phyloP scores from a whole-genome alignment of 2,888 invertebrate species.

The Hydraecia micacea region DNA sequence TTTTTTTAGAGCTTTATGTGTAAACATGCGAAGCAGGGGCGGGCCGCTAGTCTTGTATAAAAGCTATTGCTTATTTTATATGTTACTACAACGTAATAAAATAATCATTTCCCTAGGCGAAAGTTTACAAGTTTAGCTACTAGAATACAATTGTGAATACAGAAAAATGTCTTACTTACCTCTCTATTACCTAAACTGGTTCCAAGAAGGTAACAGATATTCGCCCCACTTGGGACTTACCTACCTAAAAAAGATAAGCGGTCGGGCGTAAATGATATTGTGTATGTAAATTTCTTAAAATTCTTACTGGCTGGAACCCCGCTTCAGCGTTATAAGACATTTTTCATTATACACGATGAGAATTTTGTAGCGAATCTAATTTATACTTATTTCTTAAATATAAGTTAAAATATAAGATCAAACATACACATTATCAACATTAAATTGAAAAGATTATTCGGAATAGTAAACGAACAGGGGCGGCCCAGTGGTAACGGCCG shows the following conservation, averaged over 20 bases:
- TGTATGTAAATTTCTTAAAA: conserved; percentile 33
- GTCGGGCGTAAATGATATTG: conserved; percentile 22
- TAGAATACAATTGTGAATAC: conserved; percentile 19
- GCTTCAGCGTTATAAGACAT: background rate
- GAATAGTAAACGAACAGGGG: background rate
- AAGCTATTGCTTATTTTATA: background rate
- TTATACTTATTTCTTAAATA: no score
- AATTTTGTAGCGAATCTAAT: no score
- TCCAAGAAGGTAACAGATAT: conserved; percentile 17
- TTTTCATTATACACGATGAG: conserved; percentile 14
- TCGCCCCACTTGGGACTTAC: conserved; percentile 20
- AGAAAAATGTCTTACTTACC: conserved; percentile 15
- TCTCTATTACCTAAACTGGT: conserved; percentile 34
- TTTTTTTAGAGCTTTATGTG: no score
- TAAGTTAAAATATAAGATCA: no score
- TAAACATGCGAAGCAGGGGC: background rate
- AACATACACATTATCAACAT: no score
- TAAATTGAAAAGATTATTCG: background rate
- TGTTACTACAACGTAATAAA: background rate
- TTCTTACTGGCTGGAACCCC: background rate
- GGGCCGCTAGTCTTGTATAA: background rate
- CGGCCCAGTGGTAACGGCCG: no score
- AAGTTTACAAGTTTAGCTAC: conserved; percentile 17
- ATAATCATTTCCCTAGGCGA: conserved; percentile 11
- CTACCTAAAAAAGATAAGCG: conserved; percentile 38